Evolutionary conservation across 2,888 invertebrate species (phyloP).

Genomic region (Tenthredo distinguenda): DNA sequence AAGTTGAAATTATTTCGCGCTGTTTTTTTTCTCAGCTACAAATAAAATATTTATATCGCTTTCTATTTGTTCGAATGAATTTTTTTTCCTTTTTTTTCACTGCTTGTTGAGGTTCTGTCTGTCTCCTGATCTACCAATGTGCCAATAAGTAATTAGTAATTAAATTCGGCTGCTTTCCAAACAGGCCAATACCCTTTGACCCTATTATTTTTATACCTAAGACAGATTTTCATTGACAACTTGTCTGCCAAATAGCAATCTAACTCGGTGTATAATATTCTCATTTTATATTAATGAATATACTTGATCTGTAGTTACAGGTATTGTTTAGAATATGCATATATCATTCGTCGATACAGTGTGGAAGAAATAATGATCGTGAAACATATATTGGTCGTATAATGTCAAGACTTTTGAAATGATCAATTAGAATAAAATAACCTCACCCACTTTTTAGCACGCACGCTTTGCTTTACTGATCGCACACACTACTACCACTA

Average conservation of each 20-base stretch:
- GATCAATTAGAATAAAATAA: constrained; percentile 56
- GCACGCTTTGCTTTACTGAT: constrained; percentile 58
- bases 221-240: constrained; percentile 76
- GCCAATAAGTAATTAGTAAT: constrained; percentile 63
- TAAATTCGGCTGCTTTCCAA: constrained; percentile 72
- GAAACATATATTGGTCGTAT: neutral
- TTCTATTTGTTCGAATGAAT: neutral
- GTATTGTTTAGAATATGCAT: neutral
- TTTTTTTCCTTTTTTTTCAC: neutral
- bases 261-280: neutral
- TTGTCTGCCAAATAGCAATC: constrained; percentile 53
- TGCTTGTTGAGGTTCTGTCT: constrained; percentile 40
- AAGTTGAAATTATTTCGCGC: no score
- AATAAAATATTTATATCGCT: neutral
- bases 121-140: neutral
- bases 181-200: constrained; percentile 74
- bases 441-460: constrained; percentile 68
- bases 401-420: constrained; percentile 12
- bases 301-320: neutral
- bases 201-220: constrained; percentile 64
- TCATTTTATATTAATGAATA: neutral
- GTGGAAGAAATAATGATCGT: neutral
- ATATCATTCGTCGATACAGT: neutral
- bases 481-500: constrained; percentile 25
- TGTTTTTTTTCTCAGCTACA: no score